Base-by-base conservation (phyloP, 1,140 invertebrate species). In the Ooceraea biroi region DNA sequence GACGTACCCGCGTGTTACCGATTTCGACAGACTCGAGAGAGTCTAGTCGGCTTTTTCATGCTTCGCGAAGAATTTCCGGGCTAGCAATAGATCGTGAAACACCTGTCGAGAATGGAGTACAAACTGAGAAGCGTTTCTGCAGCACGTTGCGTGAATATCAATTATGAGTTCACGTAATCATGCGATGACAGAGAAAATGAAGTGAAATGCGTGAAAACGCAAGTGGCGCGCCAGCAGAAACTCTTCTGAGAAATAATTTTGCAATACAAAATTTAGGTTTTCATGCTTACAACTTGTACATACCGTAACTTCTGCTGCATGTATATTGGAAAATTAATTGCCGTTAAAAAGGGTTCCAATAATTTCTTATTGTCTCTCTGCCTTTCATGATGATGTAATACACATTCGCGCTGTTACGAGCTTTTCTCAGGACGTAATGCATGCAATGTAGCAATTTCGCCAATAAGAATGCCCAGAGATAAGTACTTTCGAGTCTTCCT, bases 11-110 rank as follows among this genome's bases (percentile, higher is more conserved):
- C 46, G 46, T 11, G 61, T 78, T 55, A 30, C 22, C 48, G 48
- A 78, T 78, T 78, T 69, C 76, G 22, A 69, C 76, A 78, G 48
- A 46, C 27, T 60, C 71, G 55, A 74, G 57, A 76, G 72, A 74
- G 72, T 36, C 72, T 58, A 30, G 27, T 48, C 12, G 17, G 46
- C 12, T 63, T 69, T 57, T 78, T 78, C 76, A 78, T 69, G 76
- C 76, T 48, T 68, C 17, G 48, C 10, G 22, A 36, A 69, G 41
- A 57, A 78, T 78, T 78, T 78, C 76, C 76, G 76, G 76, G 69
- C 63, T 57, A 30, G 22, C 63, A 55, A 78, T 78, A 78, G 63
- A 78, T n/a, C 61, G 76, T 36, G 7, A 69, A 78, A 44, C 27
- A 69, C 63, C 76, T 78, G 76, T 44, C 76, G 36, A 17, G 76